These are phyloP conservation scores for Laupala kohalensis DNA, from an alignment of 1,140 invertebrate genomes.

Conservation along the genomic window DNA sequence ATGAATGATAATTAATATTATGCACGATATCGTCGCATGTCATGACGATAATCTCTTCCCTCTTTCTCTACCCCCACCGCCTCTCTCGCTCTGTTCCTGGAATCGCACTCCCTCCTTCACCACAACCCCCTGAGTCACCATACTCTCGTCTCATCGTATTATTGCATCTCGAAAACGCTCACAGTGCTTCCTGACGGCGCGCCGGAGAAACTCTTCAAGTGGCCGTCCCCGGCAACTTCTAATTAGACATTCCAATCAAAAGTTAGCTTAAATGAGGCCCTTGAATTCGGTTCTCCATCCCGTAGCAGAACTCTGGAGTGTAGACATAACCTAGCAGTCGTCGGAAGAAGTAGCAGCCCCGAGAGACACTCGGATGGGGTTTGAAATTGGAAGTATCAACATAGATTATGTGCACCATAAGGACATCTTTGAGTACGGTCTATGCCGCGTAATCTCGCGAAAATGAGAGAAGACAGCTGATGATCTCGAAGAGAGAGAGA, in stretches of 20 bases:
- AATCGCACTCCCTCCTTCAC: neutral
- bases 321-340: neutral
- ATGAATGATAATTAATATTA: neutral
- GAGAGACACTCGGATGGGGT: neutral
- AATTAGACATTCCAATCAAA: neutral
- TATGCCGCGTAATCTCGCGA: neutral
- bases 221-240: neutral
- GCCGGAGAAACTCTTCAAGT: neutral
- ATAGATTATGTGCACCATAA: neutral
- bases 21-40: neutral
- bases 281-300: neutral
- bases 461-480: too few species aligned
- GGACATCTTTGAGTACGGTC: neutral
- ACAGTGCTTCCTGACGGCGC: neutral
- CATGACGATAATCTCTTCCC: neutral
- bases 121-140: neutral
- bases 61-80: neutral
- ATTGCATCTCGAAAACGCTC: neutral
- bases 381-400: neutral
- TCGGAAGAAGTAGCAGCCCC: neutral
- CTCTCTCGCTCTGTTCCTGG: too few species aligned
- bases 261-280: neutral
- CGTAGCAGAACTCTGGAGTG: neutral
- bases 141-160: neutral
- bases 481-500: neutral